Evolutionary conservation across 2,888 invertebrate genomes (phyloP).

Genomic region (Caenorhabditis sp.): DNA sequence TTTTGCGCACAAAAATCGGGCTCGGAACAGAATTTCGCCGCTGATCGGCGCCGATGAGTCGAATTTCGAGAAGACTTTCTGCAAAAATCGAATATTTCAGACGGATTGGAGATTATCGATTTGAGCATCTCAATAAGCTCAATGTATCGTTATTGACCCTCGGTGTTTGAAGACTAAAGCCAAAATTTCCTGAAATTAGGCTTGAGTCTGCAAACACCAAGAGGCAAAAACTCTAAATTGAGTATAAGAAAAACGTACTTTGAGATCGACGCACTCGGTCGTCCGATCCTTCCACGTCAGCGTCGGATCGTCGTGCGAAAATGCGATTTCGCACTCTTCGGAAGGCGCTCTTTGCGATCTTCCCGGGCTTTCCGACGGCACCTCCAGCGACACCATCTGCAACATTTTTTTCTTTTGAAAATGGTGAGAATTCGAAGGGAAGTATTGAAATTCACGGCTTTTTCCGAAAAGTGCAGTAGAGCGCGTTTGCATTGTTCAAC

Average conservation of each 20-base stretch:
- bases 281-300: slow-evolving; percentile 67
- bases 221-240: no score
- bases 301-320: slow-evolving; percentile 60
- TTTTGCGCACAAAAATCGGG: slow-evolving; percentile 69
- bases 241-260: no score
- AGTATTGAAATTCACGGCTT: not conserved
- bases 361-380: slow-evolving; percentile 32
- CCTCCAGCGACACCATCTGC: slow-evolving; percentile 45
- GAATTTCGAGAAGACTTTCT: slow-evolving; percentile 67
- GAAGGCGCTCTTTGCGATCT: slow-evolving; percentile 42
- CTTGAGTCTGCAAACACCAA: no score
- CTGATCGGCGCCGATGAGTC: slow-evolving; percentile 63
- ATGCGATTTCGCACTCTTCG: slow-evolving; percentile 61
- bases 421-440: not conserved
- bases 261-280: slow-evolving; percentile 58
- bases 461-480: slow-evolving; percentile 10
- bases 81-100: no score
- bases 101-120: no score
- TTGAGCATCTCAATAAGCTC: no score
- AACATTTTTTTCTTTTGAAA: not conserved
- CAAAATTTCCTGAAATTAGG: no score
- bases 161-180: not conserved
- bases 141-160: not conserved
- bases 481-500: slow-evolving; percentile 14
- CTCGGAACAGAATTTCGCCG: slow-evolving; percentile 62